Evolutionary conservation across 2,113 vertebrate genomes (phyloP).

Genomic region (Mustela lutreola): DNA sequence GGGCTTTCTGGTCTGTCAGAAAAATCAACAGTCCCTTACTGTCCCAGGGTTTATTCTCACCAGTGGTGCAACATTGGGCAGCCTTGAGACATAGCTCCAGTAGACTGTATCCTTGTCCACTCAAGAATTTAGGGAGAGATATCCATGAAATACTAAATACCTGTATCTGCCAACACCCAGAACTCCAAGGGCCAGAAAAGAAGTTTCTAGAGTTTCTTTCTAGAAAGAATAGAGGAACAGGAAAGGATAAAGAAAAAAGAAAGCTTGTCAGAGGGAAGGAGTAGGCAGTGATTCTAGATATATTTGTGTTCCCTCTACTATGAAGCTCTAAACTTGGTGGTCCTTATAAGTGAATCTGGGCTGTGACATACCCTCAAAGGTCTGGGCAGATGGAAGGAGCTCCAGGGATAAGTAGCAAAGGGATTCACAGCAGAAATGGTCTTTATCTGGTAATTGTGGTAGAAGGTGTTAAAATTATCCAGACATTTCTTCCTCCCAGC

Average conservation of each 20-base stretch:
- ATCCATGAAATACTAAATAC: background rate
- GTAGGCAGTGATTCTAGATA: background rate
- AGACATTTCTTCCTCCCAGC: background rate
- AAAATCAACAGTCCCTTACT: conserved; percentile 11
- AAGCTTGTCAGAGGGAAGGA: background rate
- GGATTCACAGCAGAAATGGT: background rate
- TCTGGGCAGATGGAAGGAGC: background rate
- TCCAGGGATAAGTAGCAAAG: background rate
- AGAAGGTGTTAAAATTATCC: background rate
- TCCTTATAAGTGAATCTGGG: background rate
- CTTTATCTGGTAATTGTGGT: background rate
- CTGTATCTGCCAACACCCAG: background rate
- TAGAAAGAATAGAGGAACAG: conserved; percentile 4
- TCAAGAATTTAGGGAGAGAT: background rate
- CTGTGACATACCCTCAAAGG: background rate
- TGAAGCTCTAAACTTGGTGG: background rate
- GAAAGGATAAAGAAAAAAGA: background rate
- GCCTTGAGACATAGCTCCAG: background rate
- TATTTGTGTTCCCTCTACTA: background rate
- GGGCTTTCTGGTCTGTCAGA: background rate
- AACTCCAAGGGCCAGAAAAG: background rate
- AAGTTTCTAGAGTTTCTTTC: conserved; percentile 44
- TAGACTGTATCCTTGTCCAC: background rate
- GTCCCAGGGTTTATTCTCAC: background rate
- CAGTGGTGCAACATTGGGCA: background rate